phyloP scores from a whole-genome alignment of 2,113 vertebrate genomes.

The Hemicordylus capensis region DNA sequence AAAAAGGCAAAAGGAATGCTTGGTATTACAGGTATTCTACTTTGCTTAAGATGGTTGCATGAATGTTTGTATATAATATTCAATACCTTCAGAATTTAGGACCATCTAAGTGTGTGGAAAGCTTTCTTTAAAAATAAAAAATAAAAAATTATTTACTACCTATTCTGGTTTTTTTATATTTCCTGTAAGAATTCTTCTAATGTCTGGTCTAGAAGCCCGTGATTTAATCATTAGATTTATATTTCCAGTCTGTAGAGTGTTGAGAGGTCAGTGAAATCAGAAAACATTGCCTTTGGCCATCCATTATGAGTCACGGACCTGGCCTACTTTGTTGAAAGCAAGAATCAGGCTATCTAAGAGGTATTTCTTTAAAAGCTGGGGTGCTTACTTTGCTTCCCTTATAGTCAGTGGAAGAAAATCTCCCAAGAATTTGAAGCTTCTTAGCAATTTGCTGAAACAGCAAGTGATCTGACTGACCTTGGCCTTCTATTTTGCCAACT shows the following conservation, averaged over 20 bases:
- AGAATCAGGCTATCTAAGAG: slow-evolving; percentile 51
- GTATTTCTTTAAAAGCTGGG: slow-evolving; percentile 57
- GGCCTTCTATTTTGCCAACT: slow-evolving; percentile 20
- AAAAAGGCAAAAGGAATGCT: neutral
- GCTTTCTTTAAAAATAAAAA: neutral
- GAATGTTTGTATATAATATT: neutral
- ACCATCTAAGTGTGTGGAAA: slow-evolving; percentile 3
- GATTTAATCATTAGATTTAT: slow-evolving; percentile 66
- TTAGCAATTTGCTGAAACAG: slow-evolving; percentile 58
- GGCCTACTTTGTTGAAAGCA: slow-evolving; percentile 59
- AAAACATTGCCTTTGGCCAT: slow-evolving; percentile 69
- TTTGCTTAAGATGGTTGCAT: neutral
- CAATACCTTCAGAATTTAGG: slow-evolving; percentile 15
- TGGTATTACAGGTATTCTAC: neutral
- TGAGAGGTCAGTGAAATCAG: slow-evolving; percentile 66
- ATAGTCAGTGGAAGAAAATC: slow-evolving; percentile 56
- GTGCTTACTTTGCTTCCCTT: slow-evolving; percentile 53
- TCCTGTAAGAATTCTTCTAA: slow-evolving; percentile 44
- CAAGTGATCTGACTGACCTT: slow-evolving; percentile 50
- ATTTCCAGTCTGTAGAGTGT: slow-evolving; percentile 52
- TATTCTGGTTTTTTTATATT: slow-evolving; percentile 40
- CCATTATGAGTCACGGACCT: slow-evolving; percentile 61
- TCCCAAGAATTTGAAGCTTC: slow-evolving; percentile 60
- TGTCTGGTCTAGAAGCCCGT: slow-evolving; percentile 23
- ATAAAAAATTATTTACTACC: slow-evolving; percentile 8